Evolutionary conservation across 2,888 invertebrate genomes (phyloP).

Genomic region (Adelognathus sp.): DNA sequence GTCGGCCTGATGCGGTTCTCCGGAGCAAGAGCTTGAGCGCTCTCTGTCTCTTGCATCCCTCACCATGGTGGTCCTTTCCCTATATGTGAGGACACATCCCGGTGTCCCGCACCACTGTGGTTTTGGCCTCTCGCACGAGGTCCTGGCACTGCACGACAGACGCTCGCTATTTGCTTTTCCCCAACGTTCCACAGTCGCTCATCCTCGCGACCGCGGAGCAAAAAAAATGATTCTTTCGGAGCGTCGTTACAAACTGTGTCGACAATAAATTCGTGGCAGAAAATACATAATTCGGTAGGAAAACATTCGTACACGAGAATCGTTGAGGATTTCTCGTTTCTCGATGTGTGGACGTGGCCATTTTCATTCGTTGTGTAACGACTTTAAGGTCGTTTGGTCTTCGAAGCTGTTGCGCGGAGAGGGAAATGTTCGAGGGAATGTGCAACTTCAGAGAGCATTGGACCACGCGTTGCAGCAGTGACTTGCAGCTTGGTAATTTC

Average conservation of each 20-base stretch:
- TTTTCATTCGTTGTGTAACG: not conserved
- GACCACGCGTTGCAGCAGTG: constrained; percentile 71
- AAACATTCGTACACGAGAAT: not conserved
- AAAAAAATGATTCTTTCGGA: constrained; percentile 43
- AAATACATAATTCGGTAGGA: not conserved
- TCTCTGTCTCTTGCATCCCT: constrained; percentile 59
- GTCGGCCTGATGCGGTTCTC: constrained; percentile 24
- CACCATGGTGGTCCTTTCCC: constrained; percentile 22
- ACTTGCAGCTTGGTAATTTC: constrained; percentile 79
- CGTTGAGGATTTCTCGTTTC: not conserved
- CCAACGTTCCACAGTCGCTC: not conserved
- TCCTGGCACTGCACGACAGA: constrained; percentile 51
- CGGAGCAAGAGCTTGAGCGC: constrained; percentile 30
- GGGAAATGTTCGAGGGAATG: constrained; percentile 14
- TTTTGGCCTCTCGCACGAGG: constrained; percentile 35
- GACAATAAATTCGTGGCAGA: constrained; percentile 10
- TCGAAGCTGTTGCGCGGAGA: not conserved
- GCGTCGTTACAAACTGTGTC: constrained; percentile 11
- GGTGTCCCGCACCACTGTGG: constrained; percentile 16
- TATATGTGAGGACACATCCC: constrained; percentile 29
- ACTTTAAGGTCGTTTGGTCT: not conserved
- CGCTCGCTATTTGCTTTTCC: constrained; percentile 56
- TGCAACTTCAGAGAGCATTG: constrained; percentile 39
- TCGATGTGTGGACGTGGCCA: not conserved
- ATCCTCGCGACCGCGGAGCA: not conserved